Conservation (phyloP, 2,888 invertebrate genomes). For the Pimpla rufipes region DNA sequence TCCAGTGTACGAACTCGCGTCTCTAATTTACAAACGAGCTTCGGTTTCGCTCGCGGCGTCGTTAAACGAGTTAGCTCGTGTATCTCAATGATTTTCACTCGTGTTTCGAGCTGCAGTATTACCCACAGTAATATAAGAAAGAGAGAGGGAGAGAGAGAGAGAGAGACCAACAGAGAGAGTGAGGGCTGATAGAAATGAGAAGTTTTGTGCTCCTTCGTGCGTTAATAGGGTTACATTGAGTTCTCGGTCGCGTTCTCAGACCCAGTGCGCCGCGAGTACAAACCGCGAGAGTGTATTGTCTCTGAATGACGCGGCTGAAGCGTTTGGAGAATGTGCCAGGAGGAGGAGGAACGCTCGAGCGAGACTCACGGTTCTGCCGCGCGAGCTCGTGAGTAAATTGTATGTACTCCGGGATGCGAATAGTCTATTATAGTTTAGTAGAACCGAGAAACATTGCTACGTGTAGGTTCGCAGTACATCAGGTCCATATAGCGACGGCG, state of each 20-base stretch:
- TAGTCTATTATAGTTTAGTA: constrained; percentile 49
- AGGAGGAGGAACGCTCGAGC: constrained; percentile 28
- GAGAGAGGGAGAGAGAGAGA: too few relatives aligned
- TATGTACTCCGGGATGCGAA: constrained; percentile 28
- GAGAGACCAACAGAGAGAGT: too few relatives aligned
- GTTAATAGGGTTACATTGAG: not conserved
- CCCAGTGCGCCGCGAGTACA: not conserved
- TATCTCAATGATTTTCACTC: too few relatives aligned
- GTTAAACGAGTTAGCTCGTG: too few relatives aligned
- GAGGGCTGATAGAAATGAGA: constrained; percentile 1
- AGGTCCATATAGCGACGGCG: not conserved
- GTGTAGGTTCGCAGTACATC: not conserved
- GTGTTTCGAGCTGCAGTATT: too few relatives aligned
- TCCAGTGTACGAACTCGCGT: too few relatives aligned
- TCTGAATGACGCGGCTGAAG: constrained; percentile 42
- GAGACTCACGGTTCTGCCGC: constrained; percentile 6
- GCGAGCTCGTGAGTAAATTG: constrained; percentile 34
- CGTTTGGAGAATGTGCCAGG: constrained; percentile 40
- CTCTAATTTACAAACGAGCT: too few relatives aligned
- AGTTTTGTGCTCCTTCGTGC: not conserved
- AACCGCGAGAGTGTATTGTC: constrained; percentile 43
- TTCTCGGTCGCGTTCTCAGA: constrained; percentile 48
- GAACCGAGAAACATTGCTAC: constrained; percentile 13
- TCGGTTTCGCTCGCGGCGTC: too few relatives aligned
- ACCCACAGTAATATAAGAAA: too few relatives aligned